phyloP scores from a whole-genome alignment of 2,797 vertebrate species.

The Melanotaenia trifasciata region DNA sequence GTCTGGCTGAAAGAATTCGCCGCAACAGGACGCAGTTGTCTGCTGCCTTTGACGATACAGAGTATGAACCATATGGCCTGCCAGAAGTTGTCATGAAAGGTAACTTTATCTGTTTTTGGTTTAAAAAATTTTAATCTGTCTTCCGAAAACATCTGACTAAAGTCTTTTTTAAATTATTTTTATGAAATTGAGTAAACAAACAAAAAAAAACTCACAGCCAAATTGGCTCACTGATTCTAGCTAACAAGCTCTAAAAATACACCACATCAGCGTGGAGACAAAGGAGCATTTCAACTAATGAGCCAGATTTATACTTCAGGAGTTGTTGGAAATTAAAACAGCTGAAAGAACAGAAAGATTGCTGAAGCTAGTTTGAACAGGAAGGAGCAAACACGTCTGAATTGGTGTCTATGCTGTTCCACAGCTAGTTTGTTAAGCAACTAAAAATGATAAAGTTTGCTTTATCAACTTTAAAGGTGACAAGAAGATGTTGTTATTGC shows the following conservation, averaged over 20 bases:
- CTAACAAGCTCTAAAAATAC: not conserved
- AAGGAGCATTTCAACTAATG: not conserved
- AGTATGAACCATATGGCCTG: conserved; percentile 88
- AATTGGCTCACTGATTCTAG: not conserved
- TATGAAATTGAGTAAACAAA: accelerated
- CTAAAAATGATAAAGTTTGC: not conserved
- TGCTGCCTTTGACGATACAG: conserved; percentile 85
- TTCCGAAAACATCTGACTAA: not conserved
- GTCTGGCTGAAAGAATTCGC: conserved; percentile 80
- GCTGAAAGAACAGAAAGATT: not conserved
- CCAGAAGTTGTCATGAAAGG: conserved; percentile 89
- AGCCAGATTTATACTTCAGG: not conserved
- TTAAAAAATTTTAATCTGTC: not conserved
- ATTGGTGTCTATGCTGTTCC: not conserved
- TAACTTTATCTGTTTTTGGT: conserved; percentile 30
- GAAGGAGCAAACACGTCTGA: not conserved
- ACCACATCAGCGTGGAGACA: not conserved
- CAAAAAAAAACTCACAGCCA: not conserved
- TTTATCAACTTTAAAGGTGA: not conserved
- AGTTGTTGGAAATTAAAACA: not conserved
- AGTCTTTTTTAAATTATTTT: not conserved
- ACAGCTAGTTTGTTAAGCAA: not conserved
- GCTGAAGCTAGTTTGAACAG: not conserved
- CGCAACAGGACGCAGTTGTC: conserved; percentile 83
- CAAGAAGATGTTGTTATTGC: not conserved